These are phyloP conservation scores for Cydia pomonella DNA, from an alignment of 1,140 invertebrate species.

Conservation along the genomic window DNA sequence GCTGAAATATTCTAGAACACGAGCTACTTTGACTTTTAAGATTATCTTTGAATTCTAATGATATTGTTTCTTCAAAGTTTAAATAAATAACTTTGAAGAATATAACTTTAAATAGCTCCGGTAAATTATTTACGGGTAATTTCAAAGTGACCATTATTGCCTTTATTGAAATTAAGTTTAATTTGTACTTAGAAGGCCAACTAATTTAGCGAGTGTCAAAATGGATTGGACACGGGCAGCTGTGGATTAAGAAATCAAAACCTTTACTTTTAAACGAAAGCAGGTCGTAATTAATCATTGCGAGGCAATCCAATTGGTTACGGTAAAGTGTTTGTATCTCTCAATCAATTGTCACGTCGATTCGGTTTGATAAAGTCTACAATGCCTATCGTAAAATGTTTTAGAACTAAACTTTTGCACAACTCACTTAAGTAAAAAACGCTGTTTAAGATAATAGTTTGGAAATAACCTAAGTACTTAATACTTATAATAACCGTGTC, in stretches of 20 bases:
- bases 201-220: conserved; percentile 42
- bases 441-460: too few relatives aligned
- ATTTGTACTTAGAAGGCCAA: background rate
- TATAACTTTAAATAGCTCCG: background rate
- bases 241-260: conserved; percentile 65
- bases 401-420: too few relatives aligned
- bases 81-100: too few relatives aligned
- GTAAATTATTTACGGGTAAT: background rate
- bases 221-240: conserved; percentile 59
- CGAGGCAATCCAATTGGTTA: conserved; percentile 59
- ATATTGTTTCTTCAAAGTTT: conserved; percentile 19
- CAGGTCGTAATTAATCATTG: conserved; percentile 63
- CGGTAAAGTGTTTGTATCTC: conserved; percentile 35
- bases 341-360: background rate
- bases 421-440: too few relatives aligned
- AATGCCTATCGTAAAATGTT: background rate
- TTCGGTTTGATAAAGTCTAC: background rate
- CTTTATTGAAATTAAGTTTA: conserved; percentile 15
- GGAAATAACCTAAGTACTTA: background rate
- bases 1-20: conserved; percentile 8
- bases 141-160: conserved; percentile 10
- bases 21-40: background rate
- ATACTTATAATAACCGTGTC: too few relatives aligned
- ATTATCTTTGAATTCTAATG: conserved; percentile 15
- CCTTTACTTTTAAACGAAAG: conserved; percentile 68